Conservation (phyloP, 2,113 vertebrate genomes). For the Canis aureus region DNA sequence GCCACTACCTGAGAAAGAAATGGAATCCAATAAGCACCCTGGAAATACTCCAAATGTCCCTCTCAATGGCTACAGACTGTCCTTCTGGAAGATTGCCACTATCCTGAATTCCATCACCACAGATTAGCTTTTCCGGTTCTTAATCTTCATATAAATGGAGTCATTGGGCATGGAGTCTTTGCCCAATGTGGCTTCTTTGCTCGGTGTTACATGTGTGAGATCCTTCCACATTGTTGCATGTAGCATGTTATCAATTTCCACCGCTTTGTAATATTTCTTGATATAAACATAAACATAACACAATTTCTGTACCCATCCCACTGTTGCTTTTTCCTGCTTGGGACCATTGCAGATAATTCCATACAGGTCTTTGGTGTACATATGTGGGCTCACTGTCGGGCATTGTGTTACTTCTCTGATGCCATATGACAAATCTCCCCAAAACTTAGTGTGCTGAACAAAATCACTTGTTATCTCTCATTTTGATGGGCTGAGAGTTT, state of each 20-base stretch:
- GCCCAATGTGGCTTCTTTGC: not conserved
- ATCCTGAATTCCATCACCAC: accelerated
- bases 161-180: not conserved
- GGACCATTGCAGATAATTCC: not conserved
- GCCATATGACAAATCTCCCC: too few relatives aligned
- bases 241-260: not conserved
- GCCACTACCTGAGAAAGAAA: too few relatives aligned
- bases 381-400: accelerated
- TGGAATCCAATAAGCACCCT: not conserved
- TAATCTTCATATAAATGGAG: not conserved
- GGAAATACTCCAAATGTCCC: accelerated
- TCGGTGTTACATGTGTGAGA: accelerated
- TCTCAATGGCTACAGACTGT: accelerated
- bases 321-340: not conserved
- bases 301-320: not conserved
- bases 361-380: accelerated
- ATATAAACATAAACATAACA: not conserved
- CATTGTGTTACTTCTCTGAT: not conserved
- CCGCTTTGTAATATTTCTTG: not conserved
- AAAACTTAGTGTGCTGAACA: not conserved
- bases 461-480: not conserved
- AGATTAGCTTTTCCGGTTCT: accelerated
- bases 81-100: not conserved
- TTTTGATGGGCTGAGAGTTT: not conserved
- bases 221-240: not conserved